Evolutionary conservation across 2,113 vertebrate species (phyloP), one percentile per base, ranked within the genome.

Genomic region (Nothocercus nigrocapillus): DNA sequence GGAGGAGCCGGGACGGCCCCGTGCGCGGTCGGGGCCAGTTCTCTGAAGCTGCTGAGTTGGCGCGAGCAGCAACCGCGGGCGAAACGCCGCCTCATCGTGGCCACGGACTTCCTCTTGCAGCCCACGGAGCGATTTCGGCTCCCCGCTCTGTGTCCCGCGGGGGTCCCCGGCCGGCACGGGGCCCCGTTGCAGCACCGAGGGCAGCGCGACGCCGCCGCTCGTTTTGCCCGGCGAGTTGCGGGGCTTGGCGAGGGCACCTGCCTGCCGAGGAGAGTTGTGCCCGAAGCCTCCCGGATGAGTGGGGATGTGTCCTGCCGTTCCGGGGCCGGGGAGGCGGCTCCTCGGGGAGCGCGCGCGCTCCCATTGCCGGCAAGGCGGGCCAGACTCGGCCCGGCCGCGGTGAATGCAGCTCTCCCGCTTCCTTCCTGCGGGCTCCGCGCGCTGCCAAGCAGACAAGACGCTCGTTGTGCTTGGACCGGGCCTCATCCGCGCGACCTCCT

Each of bases 281-380:
- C 61, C 38, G 38, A 28, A 40, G 25, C 62, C 38, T 38, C 16
- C 11, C 6, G 62, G 62, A 38, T 38, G 36, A 38, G 25, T 25
- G 4, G 21, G 73, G 34, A 4, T 58, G 61, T 42, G 53, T 74
- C 44, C 9, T 2, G 27, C 0, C 0, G 7, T 54, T 8, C 70
- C 42, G 3, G n/a, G 9, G 9, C 11, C 68, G 81, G 81, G 73
- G 77, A 79, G n/a, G 3, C 21, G 42, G 36, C 20, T 88, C 66
- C 62, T 27, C 38, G 70, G 72, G 34, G 83, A 2, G 7, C 62
- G 6, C 27, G 78, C n/a, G 4, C 5, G 27, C 34, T 28, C 58
- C 16, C 0, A n/a, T n/a, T n/a, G 1, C 3, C 2, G 19, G 12
- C 0, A 1, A 64, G 4, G 2, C 2, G 22, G 0, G 1, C 18